Percentiles rank a stretch among this genome's conserved stretches.
These are phyloP conservation scores for Philypnodon macrostomus DNA, from an alignment of 2,797 vertebrate species.

Conservation along the genomic window DNA sequence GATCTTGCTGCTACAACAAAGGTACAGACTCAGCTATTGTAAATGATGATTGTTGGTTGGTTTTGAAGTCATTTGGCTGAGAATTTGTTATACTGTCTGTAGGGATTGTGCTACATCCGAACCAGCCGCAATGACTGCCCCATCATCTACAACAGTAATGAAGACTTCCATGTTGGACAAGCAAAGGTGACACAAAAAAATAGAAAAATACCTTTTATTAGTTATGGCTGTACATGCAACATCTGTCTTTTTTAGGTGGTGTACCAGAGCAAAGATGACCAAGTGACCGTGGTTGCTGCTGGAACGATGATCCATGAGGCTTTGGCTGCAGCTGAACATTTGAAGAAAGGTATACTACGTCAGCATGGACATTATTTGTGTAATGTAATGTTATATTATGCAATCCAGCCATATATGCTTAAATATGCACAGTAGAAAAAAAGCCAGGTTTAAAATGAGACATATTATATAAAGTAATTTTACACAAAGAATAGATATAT, in stretches of 20 bases:
- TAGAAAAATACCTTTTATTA: too few relatives aligned
- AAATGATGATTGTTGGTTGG: neutral
- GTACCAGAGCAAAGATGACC: conserved; percentile 89
- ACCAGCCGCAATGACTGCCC: conserved; percentile 90
- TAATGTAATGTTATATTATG: too few relatives aligned
- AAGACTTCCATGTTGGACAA: conserved; percentile 92
- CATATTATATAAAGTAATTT: too few relatives aligned
- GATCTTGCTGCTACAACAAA: conserved; percentile 91
- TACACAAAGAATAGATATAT: too few relatives aligned
- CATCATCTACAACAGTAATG: conserved; percentile 89
- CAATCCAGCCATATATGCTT: too few relatives aligned
- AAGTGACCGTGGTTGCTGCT: conserved; percentile 90
- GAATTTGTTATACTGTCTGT: conserved; percentile 8
- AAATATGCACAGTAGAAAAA: too few relatives aligned
- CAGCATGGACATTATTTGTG: too few relatives aligned
- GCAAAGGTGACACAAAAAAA: conserved; percentile 86
- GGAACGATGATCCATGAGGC: conserved; percentile 92
- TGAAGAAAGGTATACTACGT: conserved; percentile 92
- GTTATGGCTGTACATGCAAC: too few relatives aligned
- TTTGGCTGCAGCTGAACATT: conserved; percentile 87
- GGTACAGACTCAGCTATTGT: conserved; percentile 63
- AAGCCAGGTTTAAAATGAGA: too few relatives aligned
- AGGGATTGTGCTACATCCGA: conserved; percentile 95
- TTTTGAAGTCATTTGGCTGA: neutral
- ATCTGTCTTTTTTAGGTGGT: conserved; percentile 77